Evolutionary conservation across 1,140 invertebrate genomes (phyloP), one percentile per base, ranked within the genome.

Genomic region (Muscidifurax raptorellus): DNA sequence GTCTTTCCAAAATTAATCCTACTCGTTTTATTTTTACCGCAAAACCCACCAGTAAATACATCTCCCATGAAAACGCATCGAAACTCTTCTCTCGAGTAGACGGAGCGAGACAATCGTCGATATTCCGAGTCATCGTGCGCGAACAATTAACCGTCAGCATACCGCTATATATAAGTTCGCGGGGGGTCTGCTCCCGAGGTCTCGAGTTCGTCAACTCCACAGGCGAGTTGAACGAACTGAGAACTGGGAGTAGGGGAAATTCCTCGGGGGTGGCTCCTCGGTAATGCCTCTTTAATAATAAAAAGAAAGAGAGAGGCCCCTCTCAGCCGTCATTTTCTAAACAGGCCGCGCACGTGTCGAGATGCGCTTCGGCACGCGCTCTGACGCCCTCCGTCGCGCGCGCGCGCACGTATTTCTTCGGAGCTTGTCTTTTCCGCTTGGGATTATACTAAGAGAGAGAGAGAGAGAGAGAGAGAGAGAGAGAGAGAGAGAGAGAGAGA

Each of bases 141-240:
- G 13, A 25, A 12, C 25, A 59, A 59, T 59, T n/a, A 59, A 69
- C 67, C 66, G 10, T 28, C 67, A 28, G 25, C 25, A 67, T 27
- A 28, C 9, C 32, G 7, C 30, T 71, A 32, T 74, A 74, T 74
- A 74, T 40, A 74, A 27, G 79, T 47, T 47, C 67, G 79, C 79
- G 79, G 59, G 76, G 79, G 79, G 79, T 83, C 82, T n/a, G n/a
- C n/a, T n/a, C 2, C 12, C 7, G 32, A 15, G 27, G 59, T 15
- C 32, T n/a, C 25, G 36, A 40, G 64, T 22, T 67, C 59, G 64
- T 40, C 30, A 30, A 32, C 47, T 77, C 76, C 18, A n/a, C 22
- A 7, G 40, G n/a, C 83, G 78, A 86, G 88, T 88, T 89, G 87
- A 89, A 89, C 82, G 87, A 89, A 89, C 88, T 88, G 47, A 9